Evolutionary conservation across 1,140 invertebrate genomes (phyloP), one percentile per base, ranked within the genome.

Genomic region (Teleogryllus occipitalis): DNA sequence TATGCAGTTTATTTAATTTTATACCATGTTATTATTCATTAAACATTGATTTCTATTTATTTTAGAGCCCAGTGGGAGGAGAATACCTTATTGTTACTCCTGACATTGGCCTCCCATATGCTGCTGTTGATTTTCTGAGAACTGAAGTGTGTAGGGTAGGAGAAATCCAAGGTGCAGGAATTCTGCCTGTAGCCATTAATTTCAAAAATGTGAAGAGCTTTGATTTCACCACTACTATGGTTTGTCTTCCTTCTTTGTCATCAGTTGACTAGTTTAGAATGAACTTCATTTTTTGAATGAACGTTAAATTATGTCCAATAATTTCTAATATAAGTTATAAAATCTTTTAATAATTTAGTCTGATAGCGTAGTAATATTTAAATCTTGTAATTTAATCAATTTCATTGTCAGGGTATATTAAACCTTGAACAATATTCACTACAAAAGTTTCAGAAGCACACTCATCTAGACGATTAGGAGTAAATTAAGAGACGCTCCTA

Each of bases 211-310:
- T 93, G 78, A 87, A 88, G 81, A 87, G 87, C 49, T 85, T 92
- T 21, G 92, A 93, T 85, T 92, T 90, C 78, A 90, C 91, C 0
- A 89, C 90, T 5, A 85, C 88, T 3, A 88, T 90, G 85, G 90
- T 90, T 85, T 80, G 75, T 12, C 21, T 21, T 6, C 21, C 5
- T 39, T 39, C 27, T 39, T 39, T 39, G 27, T 1, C 27, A 78
- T 81, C 74, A 77, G 75, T 77, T 81, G 27, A 74, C 76, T 74
- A n/a, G 74, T 7, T 8, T 77, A 78, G 22, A 79, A 78, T 80
- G 21, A 5, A 78, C 76, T 72, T 49, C 80, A 46, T 78, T 10
- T n/a, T 39, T 39, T 2, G n/a, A n/a, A n/a, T n/a, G n/a, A n/a
- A n/a, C n/a, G 5, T 39, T 39, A 39, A 39, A 39, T 39, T 39